A percentile compares a stretch with the other conserved stretches of the same genome.
Evolutionary conservation across 2,888 invertebrate genomes (phyloP).

Genomic region (Bembecia ichneumoniformis): DNA sequence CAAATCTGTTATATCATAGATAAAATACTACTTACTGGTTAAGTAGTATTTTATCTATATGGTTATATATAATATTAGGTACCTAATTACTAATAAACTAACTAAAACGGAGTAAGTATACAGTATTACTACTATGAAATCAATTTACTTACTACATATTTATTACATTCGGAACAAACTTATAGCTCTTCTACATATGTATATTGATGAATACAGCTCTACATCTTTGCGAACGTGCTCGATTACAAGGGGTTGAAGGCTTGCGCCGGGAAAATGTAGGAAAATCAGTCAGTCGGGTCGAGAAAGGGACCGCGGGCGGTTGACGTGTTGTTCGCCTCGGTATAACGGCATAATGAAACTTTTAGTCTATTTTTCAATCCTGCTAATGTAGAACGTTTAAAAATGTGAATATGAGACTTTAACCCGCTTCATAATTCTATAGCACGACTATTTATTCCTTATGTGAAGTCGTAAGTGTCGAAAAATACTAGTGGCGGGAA

Average conservation of each 20-base stretch:
- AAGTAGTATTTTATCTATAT: too few relatives aligned
- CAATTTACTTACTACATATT: too few relatives aligned
- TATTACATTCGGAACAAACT: too few relatives aligned
- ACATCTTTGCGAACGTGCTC: constrained; percentile 60
- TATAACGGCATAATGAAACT: constrained; percentile 47
- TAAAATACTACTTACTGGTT: too few relatives aligned
- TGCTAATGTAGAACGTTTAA: constrained; percentile 26
- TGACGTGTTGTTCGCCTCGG: constrained; percentile 36
- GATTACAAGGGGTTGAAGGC: constrained; percentile 68
- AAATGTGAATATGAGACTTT: not conserved
- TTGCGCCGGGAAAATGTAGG: constrained; percentile 68
- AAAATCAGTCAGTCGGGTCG: constrained; percentile 66
- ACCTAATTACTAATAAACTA: too few relatives aligned
- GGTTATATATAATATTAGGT: too few relatives aligned
- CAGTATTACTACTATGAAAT: too few relatives aligned
- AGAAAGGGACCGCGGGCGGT: constrained; percentile 40
- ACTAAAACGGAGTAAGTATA: too few relatives aligned
- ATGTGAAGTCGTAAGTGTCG: constrained; percentile 40
- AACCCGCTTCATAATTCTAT: not conserved
- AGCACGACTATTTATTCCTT: constrained; percentile 9
- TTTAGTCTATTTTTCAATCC: constrained; percentile 51
- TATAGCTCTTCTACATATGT: too few relatives aligned
- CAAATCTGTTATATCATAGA: too few relatives aligned
- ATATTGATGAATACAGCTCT: constrained; percentile 16
- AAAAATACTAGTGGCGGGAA: constrained; percentile 69